Percentiles rank a stretch among this genome's conserved stretches.
Evolutionary conservation across 30 jellyfish, hydroid and myxozoan genomes (phyloP).

Genomic region (Hydra vulgaris): DNA sequence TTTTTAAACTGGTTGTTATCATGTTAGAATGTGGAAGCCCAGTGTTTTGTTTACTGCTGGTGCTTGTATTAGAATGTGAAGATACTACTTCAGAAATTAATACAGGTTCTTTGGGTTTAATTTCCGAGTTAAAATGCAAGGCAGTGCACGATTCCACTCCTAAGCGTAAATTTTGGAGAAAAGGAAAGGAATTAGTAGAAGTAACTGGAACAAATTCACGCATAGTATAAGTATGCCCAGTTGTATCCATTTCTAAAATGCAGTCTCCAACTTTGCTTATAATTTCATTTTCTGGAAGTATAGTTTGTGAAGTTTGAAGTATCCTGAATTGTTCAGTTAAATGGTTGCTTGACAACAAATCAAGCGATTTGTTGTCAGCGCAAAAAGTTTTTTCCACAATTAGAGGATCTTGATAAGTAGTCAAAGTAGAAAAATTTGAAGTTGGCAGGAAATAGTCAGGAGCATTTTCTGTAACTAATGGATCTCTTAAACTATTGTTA

Average conservation of each 20-base stretch:
- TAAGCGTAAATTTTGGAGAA: background rate
- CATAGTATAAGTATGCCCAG: background rate
- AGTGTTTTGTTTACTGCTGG: too few species aligned
- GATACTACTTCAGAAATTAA: background rate
- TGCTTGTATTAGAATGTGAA: background rate
- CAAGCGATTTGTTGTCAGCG: too few species aligned
- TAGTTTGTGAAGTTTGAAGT: background rate
- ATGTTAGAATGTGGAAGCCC: too few species aligned
- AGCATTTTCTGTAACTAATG: too few species aligned
- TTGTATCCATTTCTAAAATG: constrained; percentile 21
- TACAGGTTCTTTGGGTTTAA: background rate
- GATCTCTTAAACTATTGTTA: too few species aligned
- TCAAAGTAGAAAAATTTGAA: too few species aligned
- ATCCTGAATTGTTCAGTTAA: too few species aligned
- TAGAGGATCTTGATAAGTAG: too few species aligned
- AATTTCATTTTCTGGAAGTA: constrained; percentile 16
- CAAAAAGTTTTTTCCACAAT: too few species aligned
- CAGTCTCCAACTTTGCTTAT: constrained; percentile 33
- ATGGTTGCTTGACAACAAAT: too few species aligned
- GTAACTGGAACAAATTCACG: background rate
- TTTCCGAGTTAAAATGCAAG: background rate
- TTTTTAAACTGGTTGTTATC: too few species aligned
- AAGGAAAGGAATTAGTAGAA: background rate
- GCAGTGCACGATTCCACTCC: background rate
- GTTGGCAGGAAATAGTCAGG: too few species aligned